These are phyloP conservation scores for Sceloporus tristichus DNA, from an alignment of 2,113 vertebrate species.

Conservation along the genomic window DNA sequence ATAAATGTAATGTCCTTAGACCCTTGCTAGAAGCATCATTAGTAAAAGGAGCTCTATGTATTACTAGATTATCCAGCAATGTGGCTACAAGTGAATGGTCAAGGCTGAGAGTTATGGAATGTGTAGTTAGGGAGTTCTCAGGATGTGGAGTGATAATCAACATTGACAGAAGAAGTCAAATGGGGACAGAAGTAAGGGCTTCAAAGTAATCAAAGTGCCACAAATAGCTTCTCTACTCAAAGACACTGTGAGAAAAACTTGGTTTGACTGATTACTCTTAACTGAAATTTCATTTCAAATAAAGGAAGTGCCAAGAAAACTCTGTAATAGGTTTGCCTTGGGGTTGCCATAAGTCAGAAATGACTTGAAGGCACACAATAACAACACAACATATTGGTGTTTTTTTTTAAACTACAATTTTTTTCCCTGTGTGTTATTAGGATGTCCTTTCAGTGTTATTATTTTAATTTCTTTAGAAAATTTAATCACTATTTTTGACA, in stretches of 20 bases:
- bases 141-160: no score
- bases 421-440: conserved; percentile 49
- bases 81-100: no score
- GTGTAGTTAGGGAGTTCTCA: no score
- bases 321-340: no score
- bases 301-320: neutral
- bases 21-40: no score
- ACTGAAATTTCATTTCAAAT: conserved; percentile 56
- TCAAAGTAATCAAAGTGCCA: conserved; percentile 41
- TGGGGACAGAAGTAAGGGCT: conserved; percentile 35
- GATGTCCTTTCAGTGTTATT: conserved; percentile 13
- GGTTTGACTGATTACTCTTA: conserved; percentile 49
- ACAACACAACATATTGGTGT: conserved; percentile 45
- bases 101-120: no score
- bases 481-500: conserved; percentile 37
- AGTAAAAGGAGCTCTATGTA: no score
- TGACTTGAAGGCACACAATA: no score
- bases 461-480: conserved; percentile 58
- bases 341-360: no score
- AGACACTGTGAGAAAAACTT: conserved; percentile 33
- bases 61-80: no score
- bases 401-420: conserved; percentile 48
- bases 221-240: conserved; percentile 5
- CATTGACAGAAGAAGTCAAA: conserved; percentile 27
- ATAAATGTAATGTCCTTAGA: no score